Base-by-base conservation (phyloP, 2,797 vertebrate genomes). In the Phalanger gymnotis region DNA sequence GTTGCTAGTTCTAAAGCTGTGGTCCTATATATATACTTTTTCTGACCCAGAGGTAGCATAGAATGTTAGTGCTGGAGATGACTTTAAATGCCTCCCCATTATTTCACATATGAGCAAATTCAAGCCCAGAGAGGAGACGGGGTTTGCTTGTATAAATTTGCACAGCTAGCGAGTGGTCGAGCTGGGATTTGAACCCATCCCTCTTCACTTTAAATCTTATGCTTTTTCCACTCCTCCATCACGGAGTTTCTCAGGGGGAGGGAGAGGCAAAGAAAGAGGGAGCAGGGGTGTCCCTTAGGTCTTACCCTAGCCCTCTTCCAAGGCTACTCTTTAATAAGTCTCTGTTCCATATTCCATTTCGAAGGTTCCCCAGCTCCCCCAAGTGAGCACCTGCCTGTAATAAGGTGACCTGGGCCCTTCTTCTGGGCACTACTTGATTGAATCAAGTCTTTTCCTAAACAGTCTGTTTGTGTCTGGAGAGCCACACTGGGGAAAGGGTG, bases 381-480 rank as follows among this genome's bases (percentile, higher is more conserved):
- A 34, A 96, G 96, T 94, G 51, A 97, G 94, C 92, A 91, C 93
- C 94, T 96, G 54, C 93, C 97, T 94, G 53, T 97, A 95, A 96
- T 95, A 91, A 95, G 95, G 95, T 0, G 9, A 12, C 66, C 93
- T 0, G 0, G 94, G 90, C 0, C 27, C 96, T 95, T 1, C 93
- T 97, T 92, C 57, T 0, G 91, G 96, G 66, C 25, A 13, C 55
- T 92, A 95, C 58, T 93, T 97, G 97, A 97, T 96, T 97, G 96
- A 96, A 96, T 97, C 53, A 0, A 96, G 31, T 93, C 92, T 91
- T 96, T 96, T 96, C 94, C 94, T 97, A 92, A 91, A 95, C 66
- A 93, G 95, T 90, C 40, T 91, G 51, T 0, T 92, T 93, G 93
- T 94, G 95, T 94, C 58, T 96, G 54, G 81, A 90, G 40, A 81